Conservation (phyloP, 2,888 invertebrate species). For the Chymomyza procnemis region DNA sequence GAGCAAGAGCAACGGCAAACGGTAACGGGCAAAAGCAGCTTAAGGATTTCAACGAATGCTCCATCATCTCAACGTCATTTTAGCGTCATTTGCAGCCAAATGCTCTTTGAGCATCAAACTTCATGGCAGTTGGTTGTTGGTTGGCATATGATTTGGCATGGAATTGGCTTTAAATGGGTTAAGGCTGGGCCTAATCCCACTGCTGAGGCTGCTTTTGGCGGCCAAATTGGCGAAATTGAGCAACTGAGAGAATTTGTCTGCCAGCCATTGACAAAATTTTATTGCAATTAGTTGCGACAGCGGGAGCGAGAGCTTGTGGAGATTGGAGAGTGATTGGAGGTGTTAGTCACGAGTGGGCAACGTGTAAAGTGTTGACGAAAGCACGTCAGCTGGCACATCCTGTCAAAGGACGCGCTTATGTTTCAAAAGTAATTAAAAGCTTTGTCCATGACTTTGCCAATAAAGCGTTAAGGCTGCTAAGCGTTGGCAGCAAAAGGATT, state of each 20-base stretch:
- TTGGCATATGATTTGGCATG: neutral
- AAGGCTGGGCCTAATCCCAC: neutral
- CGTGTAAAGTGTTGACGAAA: neutral
- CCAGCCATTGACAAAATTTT: slow-evolving; percentile 21
- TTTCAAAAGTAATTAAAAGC: slow-evolving; percentile 58
- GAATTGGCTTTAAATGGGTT: neutral
- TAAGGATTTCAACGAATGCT: too few species aligned
- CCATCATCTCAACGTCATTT: neutral
- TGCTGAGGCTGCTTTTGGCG: neutral
- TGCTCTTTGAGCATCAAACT: neutral
- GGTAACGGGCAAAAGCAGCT: neutral
- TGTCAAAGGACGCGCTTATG: slow-evolving; percentile 1
- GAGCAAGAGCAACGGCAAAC: neutral
- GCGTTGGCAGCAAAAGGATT: slow-evolving; percentile 40
- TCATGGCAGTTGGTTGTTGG: neutral
- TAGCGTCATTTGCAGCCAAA: neutral
- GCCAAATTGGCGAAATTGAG: neutral
- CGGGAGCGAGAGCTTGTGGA: neutral
- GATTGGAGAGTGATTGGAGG: slow-evolving; percentile 7
- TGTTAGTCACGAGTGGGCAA: neutral
- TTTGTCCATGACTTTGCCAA: slow-evolving; percentile 48
- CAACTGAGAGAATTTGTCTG: neutral
- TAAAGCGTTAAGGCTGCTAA: neutral
- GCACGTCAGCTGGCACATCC: neutral
- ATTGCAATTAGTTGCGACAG: slow-evolving; percentile 53